Evolutionary conservation across 2,113 vertebrate species (phyloP).

Genomic region (Bambusicola thoracicus): DNA sequence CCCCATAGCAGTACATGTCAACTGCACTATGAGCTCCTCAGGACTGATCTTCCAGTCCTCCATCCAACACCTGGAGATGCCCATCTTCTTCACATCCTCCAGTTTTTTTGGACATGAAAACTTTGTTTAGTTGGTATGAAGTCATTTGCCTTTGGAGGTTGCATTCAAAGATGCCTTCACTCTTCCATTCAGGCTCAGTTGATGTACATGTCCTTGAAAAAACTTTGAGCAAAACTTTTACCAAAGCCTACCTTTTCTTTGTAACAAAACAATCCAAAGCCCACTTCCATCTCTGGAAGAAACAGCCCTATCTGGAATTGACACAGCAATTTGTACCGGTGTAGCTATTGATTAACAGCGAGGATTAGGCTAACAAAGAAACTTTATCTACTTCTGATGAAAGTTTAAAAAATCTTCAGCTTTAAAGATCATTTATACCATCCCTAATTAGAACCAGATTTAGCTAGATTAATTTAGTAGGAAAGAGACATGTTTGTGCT

Average conservation of each 20-base stretch:
- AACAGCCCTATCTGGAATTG: not conserved
- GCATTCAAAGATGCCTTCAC: fast-evolving
- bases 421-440: not conserved
- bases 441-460: not conserved
- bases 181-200: not conserved
- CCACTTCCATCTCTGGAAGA: not conserved
- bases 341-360: not conserved
- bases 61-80: not conserved
- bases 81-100: not conserved
- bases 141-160: fast-evolving
- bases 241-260: not conserved
- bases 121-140: too few species aligned
- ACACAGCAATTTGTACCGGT: not conserved
- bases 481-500: not conserved
- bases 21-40: fast-evolving
- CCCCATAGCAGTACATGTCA: not conserved
- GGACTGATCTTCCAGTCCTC: not conserved
- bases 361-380: not conserved
- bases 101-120: not conserved
- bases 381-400: not conserved
- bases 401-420: not conserved
- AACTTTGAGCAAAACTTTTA: not conserved
- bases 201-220: not conserved
- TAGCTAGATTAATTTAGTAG: not conserved
- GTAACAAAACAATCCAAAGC: not conserved